Percentiles rank a stretch among this genome's conserved stretches.
Evolutionary conservation across 2,888 invertebrate species (phyloP).

Genomic region (Deilephila porcellus): DNA sequence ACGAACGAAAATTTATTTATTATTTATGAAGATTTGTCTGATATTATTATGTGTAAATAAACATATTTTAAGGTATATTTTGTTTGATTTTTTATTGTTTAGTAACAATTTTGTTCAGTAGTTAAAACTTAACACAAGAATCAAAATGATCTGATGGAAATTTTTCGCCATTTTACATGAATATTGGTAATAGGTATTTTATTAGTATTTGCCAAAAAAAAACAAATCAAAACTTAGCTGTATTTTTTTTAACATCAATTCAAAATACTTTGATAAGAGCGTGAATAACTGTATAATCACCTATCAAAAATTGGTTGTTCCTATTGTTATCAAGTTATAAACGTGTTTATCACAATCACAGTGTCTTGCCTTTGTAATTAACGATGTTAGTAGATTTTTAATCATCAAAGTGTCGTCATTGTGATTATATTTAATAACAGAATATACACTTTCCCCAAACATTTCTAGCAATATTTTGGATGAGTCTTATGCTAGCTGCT

Average conservation of each 20-base stretch:
- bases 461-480: no score
- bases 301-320: background rate
- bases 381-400: background rate
- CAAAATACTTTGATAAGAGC: background rate
- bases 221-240: no score
- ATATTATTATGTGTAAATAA: constrained; percentile 30
- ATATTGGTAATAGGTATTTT: no score
- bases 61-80: background rate
- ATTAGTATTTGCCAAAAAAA: no score
- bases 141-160: background rate
- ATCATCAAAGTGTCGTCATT: no score
- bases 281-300: background rate
- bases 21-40: background rate
- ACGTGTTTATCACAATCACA: no score
- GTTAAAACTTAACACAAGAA: background rate
- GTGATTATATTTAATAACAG: no score
- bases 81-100: background rate
- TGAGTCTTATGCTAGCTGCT: no score
- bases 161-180: background rate
- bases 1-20: no score
- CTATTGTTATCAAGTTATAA: background rate
- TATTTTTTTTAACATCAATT: background rate
- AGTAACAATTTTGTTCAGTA: no score
- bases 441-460: no score
- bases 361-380: background rate